phyloP scores from a whole-genome alignment of 2,797 vertebrate genomes.

The Hapalemur alaotrensis region DNA sequence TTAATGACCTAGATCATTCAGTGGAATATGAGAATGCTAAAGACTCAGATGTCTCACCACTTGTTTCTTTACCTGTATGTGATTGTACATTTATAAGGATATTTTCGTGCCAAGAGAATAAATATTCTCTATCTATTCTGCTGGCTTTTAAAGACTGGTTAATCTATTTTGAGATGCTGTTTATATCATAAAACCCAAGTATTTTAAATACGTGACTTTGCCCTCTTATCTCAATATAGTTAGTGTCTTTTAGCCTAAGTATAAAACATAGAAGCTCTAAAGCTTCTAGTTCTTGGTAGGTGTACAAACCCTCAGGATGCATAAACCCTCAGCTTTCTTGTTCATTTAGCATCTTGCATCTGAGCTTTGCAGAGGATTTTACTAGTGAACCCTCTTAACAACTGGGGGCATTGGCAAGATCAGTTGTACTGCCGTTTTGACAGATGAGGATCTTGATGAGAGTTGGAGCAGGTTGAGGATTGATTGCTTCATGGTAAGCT shows the following conservation, averaged over 20 bases:
- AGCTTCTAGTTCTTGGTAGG: neutral
- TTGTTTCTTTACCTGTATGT: neutral
- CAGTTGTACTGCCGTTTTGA: neutral
- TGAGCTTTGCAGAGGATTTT: conserved; percentile 13
- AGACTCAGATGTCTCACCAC: neutral
- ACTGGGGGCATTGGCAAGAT: neutral
- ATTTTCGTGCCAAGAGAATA: neutral
- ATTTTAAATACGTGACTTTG: neutral
- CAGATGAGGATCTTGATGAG: neutral
- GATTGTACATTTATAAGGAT: neutral
- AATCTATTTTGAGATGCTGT: neutral
- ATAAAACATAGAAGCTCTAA: neutral
- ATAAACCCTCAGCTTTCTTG: neutral
- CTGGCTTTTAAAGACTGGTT: neutral
- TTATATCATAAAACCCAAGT: neutral
- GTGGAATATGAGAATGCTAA: neutral
- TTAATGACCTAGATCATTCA: neutral
- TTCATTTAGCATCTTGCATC: neutral
- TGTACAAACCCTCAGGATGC: neutral
- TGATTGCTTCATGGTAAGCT: neutral
- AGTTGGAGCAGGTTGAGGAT: neutral
- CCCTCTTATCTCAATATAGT: neutral
- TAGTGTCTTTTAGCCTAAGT: neutral
- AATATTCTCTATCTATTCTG: neutral
- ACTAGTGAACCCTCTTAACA: neutral